A percentile compares a stretch with the other conserved stretches of the same genome.
phyloP scores from a whole-genome alignment of 2,888 invertebrate species.

The Ischnura elegans region DNA sequence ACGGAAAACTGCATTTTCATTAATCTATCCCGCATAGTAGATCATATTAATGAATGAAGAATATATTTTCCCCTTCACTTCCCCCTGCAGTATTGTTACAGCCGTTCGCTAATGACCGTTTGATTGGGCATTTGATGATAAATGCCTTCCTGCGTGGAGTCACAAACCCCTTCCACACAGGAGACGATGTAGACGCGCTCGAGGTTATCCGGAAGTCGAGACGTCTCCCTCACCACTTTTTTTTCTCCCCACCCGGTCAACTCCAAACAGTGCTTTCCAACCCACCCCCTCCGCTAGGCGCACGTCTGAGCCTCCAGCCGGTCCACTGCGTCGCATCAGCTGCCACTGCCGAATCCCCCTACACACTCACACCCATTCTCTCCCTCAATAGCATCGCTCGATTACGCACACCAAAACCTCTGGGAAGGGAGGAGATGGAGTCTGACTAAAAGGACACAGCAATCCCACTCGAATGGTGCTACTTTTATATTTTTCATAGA shows the following conservation, averaged over 20 bases:
- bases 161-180: neutral
- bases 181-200: neutral
- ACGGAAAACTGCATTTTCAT: no score
- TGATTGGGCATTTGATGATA: no score
- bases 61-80: neutral
- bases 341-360: neutral
- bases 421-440: no score
- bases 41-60: no score
- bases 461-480: no score
- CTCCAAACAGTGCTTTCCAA: neutral
- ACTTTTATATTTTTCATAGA: no score
- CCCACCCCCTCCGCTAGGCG: neutral
- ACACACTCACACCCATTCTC: neutral
- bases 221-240: neutral
- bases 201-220: conserved; percentile 64
- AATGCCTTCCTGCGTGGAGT: no score
- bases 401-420: no score
- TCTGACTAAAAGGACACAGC: no score
- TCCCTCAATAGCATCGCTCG: neutral
- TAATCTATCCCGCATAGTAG: no score
- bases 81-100: no score
- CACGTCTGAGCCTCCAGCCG: neutral
- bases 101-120: no score
- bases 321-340: conserved; percentile 29
- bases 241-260: neutral